Evolutionary conservation across 2,797 vertebrate species (phyloP).

Genomic region (Sebastes vulpes): DNA sequence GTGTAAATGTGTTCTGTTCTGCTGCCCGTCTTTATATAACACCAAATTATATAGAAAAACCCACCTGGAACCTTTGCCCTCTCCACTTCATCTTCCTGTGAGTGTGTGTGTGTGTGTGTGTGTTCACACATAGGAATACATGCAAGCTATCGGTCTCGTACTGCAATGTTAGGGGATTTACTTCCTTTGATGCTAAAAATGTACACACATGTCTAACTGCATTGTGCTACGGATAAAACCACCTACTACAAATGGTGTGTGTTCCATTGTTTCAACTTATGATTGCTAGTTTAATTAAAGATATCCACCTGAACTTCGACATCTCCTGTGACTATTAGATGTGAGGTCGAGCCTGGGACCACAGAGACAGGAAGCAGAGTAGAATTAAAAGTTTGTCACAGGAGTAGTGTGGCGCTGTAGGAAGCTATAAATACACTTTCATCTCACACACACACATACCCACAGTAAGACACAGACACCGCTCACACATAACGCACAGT

Average conservation of each 20-base stretch:
- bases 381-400: constrained; percentile 91
- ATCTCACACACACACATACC: constrained; percentile 54
- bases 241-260: neutral
- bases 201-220: neutral
- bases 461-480: constrained; percentile 64
- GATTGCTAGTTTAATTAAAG: neutral
- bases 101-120: neutral
- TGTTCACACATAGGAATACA: constrained; percentile 1
- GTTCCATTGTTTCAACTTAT: neutral
- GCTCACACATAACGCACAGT: constrained; percentile 60
- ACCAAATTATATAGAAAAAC: constrained; percentile 4
- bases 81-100: neutral
- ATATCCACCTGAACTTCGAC: constrained; percentile 5
- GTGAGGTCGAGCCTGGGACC: constrained; percentile 27
- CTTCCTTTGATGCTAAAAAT: neutral
- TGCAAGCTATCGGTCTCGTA: neutral
- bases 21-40: neutral
- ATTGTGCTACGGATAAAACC: neutral
- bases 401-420: constrained; percentile 77
- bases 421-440: constrained; percentile 91
- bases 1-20: neutral
- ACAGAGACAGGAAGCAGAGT: constrained; percentile 92
- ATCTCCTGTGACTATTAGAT: constrained; percentile 11
- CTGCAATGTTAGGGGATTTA: neutral
- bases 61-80: neutral